These are phyloP conservation scores for Leptarthrus brevirostris DNA, from an alignment of 2,888 invertebrate genomes.

Conservation along the genomic window DNA sequence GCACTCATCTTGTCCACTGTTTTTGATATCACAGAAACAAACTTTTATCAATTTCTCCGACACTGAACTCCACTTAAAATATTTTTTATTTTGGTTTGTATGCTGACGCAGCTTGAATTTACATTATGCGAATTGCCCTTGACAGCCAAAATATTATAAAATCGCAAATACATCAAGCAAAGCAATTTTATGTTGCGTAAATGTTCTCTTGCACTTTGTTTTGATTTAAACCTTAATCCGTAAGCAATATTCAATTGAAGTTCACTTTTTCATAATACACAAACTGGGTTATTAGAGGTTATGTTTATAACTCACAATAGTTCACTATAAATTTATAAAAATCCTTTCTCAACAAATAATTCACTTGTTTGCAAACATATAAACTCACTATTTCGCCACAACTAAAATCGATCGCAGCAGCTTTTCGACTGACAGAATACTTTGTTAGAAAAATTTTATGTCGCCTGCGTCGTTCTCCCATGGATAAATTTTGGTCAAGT, in stretches of 20 bases:
- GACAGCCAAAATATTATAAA: background rate
- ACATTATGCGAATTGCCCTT: slow-evolving; percentile 38
- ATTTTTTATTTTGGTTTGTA: background rate
- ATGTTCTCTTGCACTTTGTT: too few relatives aligned
- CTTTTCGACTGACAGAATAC: background rate
- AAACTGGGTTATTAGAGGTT: background rate
- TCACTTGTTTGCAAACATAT: background rate
- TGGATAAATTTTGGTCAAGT: background rate
- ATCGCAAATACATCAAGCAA: too few relatives aligned
- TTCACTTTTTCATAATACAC: background rate
- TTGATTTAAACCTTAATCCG: too few relatives aligned
- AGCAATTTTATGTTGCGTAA: too few relatives aligned
- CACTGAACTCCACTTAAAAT: background rate
- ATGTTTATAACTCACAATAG: background rate
- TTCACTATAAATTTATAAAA: background rate
- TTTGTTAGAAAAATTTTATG: too few relatives aligned
- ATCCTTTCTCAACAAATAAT: background rate
- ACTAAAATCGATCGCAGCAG: background rate
- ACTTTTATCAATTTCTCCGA: background rate
- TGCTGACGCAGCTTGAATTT: too few relatives aligned
- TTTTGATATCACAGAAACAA: slow-evolving; percentile 22
- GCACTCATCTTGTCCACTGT: slow-evolving; percentile 58
- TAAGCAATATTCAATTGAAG: too few relatives aligned
- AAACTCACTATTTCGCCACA: too few relatives aligned
- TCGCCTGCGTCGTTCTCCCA: background rate